Percentiles rank a stretch among this genome's conserved stretches.
Conservation (phyloP, 2,113 vertebrate species). For the Muntiacus reevesi region DNA sequence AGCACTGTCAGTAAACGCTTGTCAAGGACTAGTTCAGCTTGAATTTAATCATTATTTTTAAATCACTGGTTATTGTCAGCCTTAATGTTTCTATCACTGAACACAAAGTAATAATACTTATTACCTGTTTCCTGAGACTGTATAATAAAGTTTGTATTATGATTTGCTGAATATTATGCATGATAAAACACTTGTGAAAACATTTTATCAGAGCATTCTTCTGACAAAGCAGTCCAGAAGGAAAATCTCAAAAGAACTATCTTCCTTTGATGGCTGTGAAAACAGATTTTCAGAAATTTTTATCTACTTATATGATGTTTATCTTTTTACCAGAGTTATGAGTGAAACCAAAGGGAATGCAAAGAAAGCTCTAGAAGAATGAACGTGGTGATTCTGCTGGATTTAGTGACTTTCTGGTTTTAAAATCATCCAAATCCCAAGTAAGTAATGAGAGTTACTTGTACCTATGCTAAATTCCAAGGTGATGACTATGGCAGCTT, state of each 20-base stretch:
- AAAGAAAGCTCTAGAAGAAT: neutral
- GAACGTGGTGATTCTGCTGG: neutral
- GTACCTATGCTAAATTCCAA: neutral
- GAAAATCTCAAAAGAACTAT: neutral
- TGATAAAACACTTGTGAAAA: conserved; percentile 44
- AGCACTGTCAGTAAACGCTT: conserved; percentile 24
- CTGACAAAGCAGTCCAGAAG: neutral
- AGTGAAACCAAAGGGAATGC: neutral
- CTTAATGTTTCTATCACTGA: conserved; percentile 29
- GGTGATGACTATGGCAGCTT: neutral
- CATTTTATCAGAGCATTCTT: neutral
- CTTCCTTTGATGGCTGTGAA: conserved; percentile 7
- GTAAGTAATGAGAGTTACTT: neutral
- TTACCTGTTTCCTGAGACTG: conserved; percentile 30
- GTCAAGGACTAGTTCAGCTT: conserved; percentile 10
- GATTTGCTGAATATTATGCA: neutral
- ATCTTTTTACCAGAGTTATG: neutral
- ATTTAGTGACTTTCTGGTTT: neutral
- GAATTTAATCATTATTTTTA: conserved; percentile 35
- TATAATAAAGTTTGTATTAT: conserved; percentile 2
- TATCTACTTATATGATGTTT: neutral
- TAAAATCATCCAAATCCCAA: conserved; percentile 18
- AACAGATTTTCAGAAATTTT: conserved; percentile 36
- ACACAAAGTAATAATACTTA: conserved; percentile 32
- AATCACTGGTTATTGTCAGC: neutral